Percentiles rank a stretch among this genome's conserved stretches.
Evolutionary conservation across 1,140 invertebrate genomes (phyloP).

Genomic region (Papilio helenus): DNA sequence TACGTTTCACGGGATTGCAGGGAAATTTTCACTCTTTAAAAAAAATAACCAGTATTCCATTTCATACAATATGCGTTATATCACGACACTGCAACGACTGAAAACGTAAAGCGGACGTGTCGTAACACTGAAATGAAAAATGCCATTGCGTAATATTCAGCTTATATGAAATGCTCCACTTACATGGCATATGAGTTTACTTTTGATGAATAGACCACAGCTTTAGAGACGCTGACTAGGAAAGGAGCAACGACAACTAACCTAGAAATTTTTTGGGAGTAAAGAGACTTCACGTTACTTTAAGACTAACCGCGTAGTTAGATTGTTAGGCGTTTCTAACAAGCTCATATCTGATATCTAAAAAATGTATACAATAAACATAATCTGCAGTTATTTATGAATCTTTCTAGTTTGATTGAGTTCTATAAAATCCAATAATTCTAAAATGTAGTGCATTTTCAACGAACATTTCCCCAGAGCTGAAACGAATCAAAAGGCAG

Average conservation of each 20-base stretch:
- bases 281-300: neutral
- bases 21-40: constrained; percentile 27
- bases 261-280: neutral
- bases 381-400: too few species aligned
- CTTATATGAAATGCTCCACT: constrained; percentile 1
- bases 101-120: constrained; percentile 26
- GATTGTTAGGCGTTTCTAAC: too few species aligned
- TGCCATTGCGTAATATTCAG: neutral
- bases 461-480: constrained; percentile 11
- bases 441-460: neutral
- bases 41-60: constrained; percentile 25
- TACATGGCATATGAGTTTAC: neutral
- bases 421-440: neutral
- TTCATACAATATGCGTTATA: constrained; percentile 30
- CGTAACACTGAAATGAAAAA: constrained; percentile 38
- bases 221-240: neutral
- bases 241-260: neutral
- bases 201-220: constrained; percentile 6
- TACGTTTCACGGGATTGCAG: constrained; percentile 28
- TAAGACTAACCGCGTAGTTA: neutral
- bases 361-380: too few species aligned
- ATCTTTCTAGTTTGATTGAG: too few species aligned
- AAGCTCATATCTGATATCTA: too few species aligned
- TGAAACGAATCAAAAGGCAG: constrained; percentile 7
- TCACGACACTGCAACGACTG: constrained; percentile 19